These are phyloP conservation scores for Lucifuga dentata DNA, from an alignment of 2,113 vertebrate genomes.

Conservation along the genomic window DNA sequence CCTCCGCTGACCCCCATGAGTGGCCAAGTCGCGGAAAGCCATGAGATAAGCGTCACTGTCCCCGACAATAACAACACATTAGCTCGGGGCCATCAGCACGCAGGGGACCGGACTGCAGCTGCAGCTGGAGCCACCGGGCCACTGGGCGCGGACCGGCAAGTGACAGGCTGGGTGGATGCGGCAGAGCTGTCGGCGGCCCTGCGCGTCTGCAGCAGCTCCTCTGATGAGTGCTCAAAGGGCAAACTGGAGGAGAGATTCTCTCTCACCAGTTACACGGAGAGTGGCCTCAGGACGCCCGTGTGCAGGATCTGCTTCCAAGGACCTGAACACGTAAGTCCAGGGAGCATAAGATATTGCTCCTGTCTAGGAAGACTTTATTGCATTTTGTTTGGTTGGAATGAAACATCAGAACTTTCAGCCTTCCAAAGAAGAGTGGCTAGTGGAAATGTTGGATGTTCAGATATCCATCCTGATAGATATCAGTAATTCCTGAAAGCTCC, in stretches of 20 bases:
- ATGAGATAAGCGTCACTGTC: slow-evolving; percentile 74
- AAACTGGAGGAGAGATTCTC: slow-evolving; percentile 94
- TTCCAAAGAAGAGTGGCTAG: background rate
- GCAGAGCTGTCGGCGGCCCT: slow-evolving; percentile 85
- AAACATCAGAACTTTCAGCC: background rate
- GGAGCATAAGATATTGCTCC: background rate
- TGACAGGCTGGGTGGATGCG: slow-evolving; percentile 86
- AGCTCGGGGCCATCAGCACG: slow-evolving; percentile 77
- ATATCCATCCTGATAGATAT: background rate
- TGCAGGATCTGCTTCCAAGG: slow-evolving; percentile 99
- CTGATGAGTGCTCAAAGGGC: slow-evolving; percentile 92
- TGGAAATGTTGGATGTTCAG: background rate
- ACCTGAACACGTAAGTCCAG: slow-evolving; percentile 92
- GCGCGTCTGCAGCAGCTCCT: slow-evolving; percentile 89
- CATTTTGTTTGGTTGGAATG: background rate
- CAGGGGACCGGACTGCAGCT: slow-evolving; percentile 76
- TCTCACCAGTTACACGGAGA: slow-evolving; percentile 93
- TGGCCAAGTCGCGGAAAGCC: slow-evolving; percentile 78
- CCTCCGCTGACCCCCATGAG: slow-evolving; percentile 87
- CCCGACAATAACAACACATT: slow-evolving; percentile 87
- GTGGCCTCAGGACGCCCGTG: slow-evolving; percentile 94
- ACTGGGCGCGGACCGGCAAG: slow-evolving; percentile 72
- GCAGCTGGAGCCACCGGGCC: slow-evolving; percentile 74
- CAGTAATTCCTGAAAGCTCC: no score
- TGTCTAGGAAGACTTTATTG: no score